A percentile compares a stretch with the other conserved stretches of the same genome.
Evolutionary conservation across 2,888 invertebrate species (phyloP).

Genomic region (Molorchus minor): DNA sequence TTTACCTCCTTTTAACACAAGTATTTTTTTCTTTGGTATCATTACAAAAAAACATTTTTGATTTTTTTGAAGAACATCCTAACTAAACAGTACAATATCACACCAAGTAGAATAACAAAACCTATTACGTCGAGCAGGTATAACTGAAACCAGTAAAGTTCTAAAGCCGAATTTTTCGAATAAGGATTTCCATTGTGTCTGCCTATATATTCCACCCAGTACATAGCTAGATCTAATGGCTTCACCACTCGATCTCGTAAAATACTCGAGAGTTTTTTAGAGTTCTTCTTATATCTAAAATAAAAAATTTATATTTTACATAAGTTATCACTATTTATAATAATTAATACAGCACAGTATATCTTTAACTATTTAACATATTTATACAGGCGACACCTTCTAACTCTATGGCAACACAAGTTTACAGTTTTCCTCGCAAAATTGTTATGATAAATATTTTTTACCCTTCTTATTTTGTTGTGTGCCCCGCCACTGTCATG

Average conservation of each 20-base stretch:
- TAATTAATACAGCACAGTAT: too few relatives aligned
- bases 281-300: constrained; percentile 33
- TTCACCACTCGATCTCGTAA: constrained; percentile 26
- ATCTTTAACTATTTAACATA: too few relatives aligned
- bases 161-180: constrained; percentile 31
- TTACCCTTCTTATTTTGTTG: too few relatives aligned
- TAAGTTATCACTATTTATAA: neutral
- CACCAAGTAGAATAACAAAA: neutral
- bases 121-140: constrained; percentile 33
- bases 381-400: too few relatives aligned
- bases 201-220: constrained; percentile 39
- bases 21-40: neutral
- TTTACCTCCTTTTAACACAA: too few relatives aligned
- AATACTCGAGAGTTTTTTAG: constrained; percentile 29
- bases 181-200: constrained; percentile 28
- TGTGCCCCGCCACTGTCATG: too few relatives aligned
- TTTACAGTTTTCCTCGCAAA: too few relatives aligned
- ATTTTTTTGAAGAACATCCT: neutral
- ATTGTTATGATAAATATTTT: too few relatives aligned
- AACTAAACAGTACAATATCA: neutral
- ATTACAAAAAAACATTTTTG: neutral
- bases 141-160: constrained; percentile 38
- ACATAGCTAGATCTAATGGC: constrained; percentile 38
- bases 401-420: too few relatives aligned
- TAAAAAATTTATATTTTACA: neutral